phyloP scores from a whole-genome alignment of 2,113 vertebrate genomes.

The Sphyrna mokarran region DNA sequence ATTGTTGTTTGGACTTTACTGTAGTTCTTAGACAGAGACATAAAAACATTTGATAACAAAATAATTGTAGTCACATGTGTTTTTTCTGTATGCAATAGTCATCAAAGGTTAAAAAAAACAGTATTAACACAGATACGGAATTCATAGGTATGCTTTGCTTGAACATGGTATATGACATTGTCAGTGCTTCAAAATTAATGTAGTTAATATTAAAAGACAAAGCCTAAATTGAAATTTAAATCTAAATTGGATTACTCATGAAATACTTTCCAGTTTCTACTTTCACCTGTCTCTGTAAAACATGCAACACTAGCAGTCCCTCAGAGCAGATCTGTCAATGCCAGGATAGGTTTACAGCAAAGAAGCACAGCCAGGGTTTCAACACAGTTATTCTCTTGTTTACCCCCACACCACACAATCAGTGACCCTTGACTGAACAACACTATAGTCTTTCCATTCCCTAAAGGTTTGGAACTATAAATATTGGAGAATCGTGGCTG shows the following conservation, averaged over 20 bases:
- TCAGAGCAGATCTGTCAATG: conserved; percentile 53
- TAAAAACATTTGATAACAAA: not conserved
- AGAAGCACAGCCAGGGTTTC: conserved; percentile 43
- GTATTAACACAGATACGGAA: not conserved
- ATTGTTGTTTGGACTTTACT: not conserved
- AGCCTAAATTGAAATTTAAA: not conserved
- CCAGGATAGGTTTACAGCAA: conserved; percentile 49
- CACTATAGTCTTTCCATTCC: conserved; percentile 39
- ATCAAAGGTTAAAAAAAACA: not conserved
- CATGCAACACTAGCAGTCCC: conserved; percentile 43
- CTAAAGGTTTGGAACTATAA: conserved; percentile 43
- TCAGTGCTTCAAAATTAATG: not conserved
- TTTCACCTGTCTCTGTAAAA: conserved; percentile 42
- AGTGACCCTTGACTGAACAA: not conserved
- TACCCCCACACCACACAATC: not conserved
- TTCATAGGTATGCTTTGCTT: not conserved
- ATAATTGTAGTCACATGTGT: not conserved
- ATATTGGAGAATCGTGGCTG: conserved; percentile 39
- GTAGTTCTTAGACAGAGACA: not conserved
- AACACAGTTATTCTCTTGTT: conserved; percentile 41
- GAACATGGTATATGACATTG: not conserved
- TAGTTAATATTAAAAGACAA: not conserved
- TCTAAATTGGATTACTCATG: not conserved
- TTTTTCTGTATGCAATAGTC: not conserved
- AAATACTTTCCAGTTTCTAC: conserved; percentile 41